phyloP scores from a whole-genome alignment of 2,888 invertebrate species.

The Diabrotica balteata region DNA sequence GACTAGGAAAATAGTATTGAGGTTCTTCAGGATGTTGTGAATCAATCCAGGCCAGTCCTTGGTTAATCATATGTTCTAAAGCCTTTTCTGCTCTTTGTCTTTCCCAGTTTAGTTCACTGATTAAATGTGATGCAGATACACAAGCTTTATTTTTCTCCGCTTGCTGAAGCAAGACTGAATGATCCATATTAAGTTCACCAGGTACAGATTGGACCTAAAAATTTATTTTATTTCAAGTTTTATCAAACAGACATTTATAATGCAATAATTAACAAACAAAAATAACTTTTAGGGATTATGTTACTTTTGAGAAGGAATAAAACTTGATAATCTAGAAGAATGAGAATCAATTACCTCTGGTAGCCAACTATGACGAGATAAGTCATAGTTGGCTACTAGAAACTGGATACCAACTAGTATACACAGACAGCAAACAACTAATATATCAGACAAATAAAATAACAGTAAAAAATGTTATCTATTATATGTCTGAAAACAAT shows the following conservation, averaged over 20 bases:
- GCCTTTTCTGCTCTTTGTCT: constrained; percentile 76
- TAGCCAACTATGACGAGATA: no score
- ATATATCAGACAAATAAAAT: no score
- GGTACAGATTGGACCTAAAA: constrained; percentile 85
- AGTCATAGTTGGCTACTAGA: no score
- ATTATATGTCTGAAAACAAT: no score
- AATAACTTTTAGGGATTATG: no score
- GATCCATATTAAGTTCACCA: constrained; percentile 94
- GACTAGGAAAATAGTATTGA: constrained; percentile 87
- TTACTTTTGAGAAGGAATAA: no score
- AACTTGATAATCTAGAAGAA: no score
- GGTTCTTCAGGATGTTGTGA: constrained; percentile 72
- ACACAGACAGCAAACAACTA: no score
- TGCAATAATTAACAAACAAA: no score
- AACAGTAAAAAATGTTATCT: no score
- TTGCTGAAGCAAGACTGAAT: constrained; percentile 84
- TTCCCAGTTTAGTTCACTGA: constrained; percentile 77
- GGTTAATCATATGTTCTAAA: constrained; percentile 85
- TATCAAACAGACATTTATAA: neutral
- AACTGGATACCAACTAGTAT: no score
- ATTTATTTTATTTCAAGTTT: neutral
- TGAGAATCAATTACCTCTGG: no score
- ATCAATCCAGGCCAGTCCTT: constrained; percentile 95
- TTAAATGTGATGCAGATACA: constrained; percentile 70
- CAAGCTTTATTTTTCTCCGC: constrained; percentile 70